Percentiles rank a stretch among this genome's conserved stretches.
Conservation (phyloP, 2,888 invertebrate species). For the Ferrisia virgata region DNA sequence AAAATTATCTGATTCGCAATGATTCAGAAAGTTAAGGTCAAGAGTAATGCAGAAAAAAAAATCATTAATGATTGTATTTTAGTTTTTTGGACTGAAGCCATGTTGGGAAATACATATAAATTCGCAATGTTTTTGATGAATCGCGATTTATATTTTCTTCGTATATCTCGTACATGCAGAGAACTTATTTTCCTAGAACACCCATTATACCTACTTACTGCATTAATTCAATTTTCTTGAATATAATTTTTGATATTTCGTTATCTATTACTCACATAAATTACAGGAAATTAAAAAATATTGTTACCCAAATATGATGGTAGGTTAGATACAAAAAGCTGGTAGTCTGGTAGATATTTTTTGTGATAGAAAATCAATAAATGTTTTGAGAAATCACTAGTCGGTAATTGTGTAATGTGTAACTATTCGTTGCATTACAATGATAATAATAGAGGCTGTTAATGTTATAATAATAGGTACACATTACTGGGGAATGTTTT, state of each 20-base stretch:
- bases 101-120: not conserved
- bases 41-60: constrained; percentile 3
- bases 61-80: constrained; percentile 8
- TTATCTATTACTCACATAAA: not conserved
- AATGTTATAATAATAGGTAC: not conserved
- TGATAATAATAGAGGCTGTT: not conserved
- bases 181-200: not conserved
- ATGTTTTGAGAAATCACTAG: no score
- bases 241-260: not conserved
- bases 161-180: not conserved
- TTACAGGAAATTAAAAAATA: not conserved
- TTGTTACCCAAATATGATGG: no score
- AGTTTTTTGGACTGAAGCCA: constrained; percentile 16
- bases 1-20: not conserved
- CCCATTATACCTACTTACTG: not conserved
- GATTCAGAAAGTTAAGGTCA: not conserved
- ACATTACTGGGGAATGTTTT: not conserved
- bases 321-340: no score
- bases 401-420: not conserved
- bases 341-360: not conserved
- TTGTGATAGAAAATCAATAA: not conserved
- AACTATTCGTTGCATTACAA: not conserved
- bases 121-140: constrained; percentile 24
- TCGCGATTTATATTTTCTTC: not conserved
- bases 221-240: not conserved